Percentiles rank a stretch among this genome's conserved stretches.
Conservation (phyloP, 2,113 vertebrate genomes). For the Labeo rohita region DNA sequence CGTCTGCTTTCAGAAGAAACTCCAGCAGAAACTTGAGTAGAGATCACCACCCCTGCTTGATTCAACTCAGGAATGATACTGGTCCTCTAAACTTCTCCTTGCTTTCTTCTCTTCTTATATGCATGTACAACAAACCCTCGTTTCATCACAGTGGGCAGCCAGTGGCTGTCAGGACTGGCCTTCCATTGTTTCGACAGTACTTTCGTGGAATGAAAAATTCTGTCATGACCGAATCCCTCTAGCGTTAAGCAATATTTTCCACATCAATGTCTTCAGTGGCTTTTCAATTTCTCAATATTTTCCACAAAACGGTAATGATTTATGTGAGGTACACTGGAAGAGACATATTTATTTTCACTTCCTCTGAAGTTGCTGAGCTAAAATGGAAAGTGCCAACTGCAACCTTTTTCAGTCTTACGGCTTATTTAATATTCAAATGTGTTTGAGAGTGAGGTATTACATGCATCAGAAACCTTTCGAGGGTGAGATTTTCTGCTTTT, state of each 20-base stretch:
- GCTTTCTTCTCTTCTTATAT: background rate
- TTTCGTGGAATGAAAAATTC: background rate
- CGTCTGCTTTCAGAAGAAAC: conserved; percentile 92
- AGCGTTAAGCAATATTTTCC: conserved; percentile 14
- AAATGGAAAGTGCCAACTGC: conserved; percentile 41
- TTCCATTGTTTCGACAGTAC: background rate
- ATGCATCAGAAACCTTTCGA: background rate
- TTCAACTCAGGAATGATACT: conserved; percentile 71
- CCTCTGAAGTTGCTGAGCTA: background rate
- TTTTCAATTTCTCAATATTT: background rate
- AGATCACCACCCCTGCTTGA: conserved; percentile 47
- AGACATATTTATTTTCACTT: background rate
- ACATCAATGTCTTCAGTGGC: background rate
- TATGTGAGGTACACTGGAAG: background rate
- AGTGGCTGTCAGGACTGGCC: background rate
- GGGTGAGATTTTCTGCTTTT: background rate
- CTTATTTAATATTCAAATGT: background rate
- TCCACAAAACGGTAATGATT: background rate
- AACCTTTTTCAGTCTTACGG: background rate
- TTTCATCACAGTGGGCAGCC: background rate
- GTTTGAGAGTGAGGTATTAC: conserved; percentile 12
- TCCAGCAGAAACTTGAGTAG: conserved; percentile 94
- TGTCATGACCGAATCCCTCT: background rate
- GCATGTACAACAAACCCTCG: background rate
- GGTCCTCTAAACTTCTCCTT: background rate